phyloP scores from a whole-genome alignment of 2,888 invertebrate species.

The Exocentrus adspersus region DNA sequence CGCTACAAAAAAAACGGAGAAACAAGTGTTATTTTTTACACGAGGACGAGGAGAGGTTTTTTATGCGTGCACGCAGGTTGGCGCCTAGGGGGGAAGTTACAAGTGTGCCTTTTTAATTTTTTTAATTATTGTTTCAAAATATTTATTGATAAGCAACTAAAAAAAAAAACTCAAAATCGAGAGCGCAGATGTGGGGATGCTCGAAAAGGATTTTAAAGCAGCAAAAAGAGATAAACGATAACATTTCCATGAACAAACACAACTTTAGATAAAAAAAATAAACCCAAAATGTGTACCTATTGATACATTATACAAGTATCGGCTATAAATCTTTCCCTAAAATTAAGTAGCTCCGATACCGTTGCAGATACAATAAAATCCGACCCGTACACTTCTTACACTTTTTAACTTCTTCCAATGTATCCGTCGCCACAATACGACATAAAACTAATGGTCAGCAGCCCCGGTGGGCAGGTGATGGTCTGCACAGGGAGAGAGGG shows the following conservation, averaged over 20 bases:
- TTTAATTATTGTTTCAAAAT: too few relatives aligned
- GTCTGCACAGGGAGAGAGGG: constrained; percentile 32
- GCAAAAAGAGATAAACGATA: too few relatives aligned
- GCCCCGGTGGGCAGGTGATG: constrained; percentile 38
- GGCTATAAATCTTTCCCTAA: not conserved
- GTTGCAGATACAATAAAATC: constrained; percentile 6
- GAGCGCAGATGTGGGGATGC: too few relatives aligned
- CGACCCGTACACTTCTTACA: not conserved
- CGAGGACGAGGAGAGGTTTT: not conserved
- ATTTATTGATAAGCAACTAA: too few relatives aligned
- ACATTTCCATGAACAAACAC: too few relatives aligned
- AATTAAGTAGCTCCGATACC: not conserved
- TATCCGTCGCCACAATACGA: constrained; percentile 12
- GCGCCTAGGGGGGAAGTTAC: too few relatives aligned
- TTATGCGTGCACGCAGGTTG: constrained; percentile 5
- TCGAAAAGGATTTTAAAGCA: too few relatives aligned
- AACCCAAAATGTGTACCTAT: too few relatives aligned
- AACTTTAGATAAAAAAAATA: too few relatives aligned
- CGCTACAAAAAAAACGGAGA: not conserved
- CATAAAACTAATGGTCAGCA: constrained; percentile 23
- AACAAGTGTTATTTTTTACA: constrained; percentile 12
- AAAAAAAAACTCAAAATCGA: too few relatives aligned
- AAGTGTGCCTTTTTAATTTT: too few relatives aligned
- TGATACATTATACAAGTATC: not conserved
- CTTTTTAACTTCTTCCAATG: constrained; percentile 23